Percentiles rank a stretch among this genome's conserved stretches.
phyloP scores from a whole-genome alignment of 2,888 invertebrate genomes.

The Phengaris arion region DNA sequence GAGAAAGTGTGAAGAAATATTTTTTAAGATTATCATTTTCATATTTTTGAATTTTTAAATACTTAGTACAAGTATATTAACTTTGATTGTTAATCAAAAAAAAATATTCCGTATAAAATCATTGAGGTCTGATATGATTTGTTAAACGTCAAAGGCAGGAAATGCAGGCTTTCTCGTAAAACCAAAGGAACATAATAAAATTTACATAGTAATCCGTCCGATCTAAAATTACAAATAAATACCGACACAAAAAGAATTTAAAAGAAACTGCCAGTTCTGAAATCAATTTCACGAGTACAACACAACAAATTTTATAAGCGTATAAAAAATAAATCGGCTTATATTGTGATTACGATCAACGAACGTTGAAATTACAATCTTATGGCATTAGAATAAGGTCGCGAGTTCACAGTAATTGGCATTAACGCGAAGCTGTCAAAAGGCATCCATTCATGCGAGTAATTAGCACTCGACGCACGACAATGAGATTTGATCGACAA shows the following conservation, averaged over 20 bases:
- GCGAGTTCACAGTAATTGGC: not conserved
- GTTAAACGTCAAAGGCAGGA: not conserved
- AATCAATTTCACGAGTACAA: conserved; percentile 16
- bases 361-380: conserved; percentile 32
- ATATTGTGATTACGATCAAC: conserved; percentile 50
- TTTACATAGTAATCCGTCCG: not conserved
- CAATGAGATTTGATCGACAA: conserved; percentile 59
- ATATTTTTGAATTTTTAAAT: too few species aligned
- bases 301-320: conserved; percentile 27
- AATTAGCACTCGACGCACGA: conserved; percentile 61
- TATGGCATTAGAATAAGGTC: not conserved
- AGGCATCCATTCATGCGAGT: conserved; percentile 57
- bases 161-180: not conserved
- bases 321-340: conserved; percentile 48
- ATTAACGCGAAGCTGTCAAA: conserved; percentile 47
- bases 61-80: too few species aligned
- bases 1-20: too few species aligned
- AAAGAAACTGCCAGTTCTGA: conserved; percentile 14
- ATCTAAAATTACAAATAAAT: conserved; percentile 11
- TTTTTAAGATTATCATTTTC: too few species aligned
- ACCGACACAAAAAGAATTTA: conserved; percentile 9
- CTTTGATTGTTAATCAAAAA: not conserved
- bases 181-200: not conserved
- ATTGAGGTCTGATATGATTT: not conserved
- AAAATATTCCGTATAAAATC: not conserved